Percentiles rank a stretch among this genome's conserved stretches.
Conservation (phyloP, 2,888 invertebrate species). For the Platycheirus rosarum region DNA sequence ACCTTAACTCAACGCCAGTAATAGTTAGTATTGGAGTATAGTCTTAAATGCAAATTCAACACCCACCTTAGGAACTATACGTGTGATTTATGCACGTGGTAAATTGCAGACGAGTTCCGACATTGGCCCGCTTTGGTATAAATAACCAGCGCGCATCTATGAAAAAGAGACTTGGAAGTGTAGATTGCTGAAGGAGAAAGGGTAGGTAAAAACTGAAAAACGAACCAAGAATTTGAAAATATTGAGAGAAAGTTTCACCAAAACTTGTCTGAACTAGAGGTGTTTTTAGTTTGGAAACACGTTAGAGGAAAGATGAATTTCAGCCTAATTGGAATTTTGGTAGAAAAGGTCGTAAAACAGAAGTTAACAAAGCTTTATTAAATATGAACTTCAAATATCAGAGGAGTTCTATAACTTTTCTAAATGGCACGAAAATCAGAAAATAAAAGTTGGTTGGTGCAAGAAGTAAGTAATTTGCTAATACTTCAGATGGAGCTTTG, state of each 20-base stretch:
- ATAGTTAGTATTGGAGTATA: slow-evolving; percentile 21
- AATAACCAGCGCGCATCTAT: slow-evolving; percentile 71
- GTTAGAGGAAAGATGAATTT: slow-evolving; percentile 6
- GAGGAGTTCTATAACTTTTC: too few relatives aligned
- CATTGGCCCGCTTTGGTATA: slow-evolving; percentile 63
- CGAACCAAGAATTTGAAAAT: slow-evolving; percentile 52
- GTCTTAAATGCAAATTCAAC: slow-evolving; percentile 60
- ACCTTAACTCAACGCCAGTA: too few relatives aligned
- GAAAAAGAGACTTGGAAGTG: slow-evolving; percentile 23
- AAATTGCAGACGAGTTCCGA: slow-evolving; percentile 64
- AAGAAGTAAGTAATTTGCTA: too few relatives aligned
- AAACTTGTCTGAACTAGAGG: slow-evolving; percentile 2
- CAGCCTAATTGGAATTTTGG: too few relatives aligned
- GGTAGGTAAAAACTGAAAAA: slow-evolving; percentile 13
- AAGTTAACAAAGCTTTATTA: too few relatives aligned
- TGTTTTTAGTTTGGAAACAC: slow-evolving; percentile 2
- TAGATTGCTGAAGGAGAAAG: not conserved
- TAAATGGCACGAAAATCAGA: too few relatives aligned
- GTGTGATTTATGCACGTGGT: slow-evolving; percentile 70
- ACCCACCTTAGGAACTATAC: slow-evolving; percentile 33
- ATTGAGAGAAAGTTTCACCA: slow-evolving; percentile 45
- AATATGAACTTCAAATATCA: too few relatives aligned
- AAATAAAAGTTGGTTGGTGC: too few relatives aligned
- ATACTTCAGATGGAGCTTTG: too few relatives aligned
- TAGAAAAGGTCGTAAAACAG: too few relatives aligned